These are phyloP conservation scores for Centrocercus urophasianus DNA, from an alignment of 2,113 vertebrate species.

Conservation along the genomic window DNA sequence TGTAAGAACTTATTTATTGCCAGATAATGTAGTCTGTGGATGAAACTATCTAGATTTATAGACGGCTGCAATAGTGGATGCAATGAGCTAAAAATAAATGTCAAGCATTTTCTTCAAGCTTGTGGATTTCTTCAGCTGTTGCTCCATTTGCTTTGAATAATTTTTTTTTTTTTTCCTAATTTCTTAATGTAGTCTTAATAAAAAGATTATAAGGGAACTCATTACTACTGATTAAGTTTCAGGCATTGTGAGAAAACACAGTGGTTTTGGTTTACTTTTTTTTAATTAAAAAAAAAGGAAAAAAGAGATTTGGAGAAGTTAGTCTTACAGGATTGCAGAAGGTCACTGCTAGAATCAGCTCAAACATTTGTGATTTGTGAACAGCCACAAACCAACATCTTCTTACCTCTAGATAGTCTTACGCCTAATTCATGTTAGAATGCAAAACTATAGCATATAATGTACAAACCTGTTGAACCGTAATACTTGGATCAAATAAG, in stretches of 20 bases:
- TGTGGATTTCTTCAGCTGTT: neutral
- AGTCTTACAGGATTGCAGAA: too few relatives aligned
- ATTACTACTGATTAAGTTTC: neutral
- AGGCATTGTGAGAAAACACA: neutral
- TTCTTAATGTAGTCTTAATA: neutral
- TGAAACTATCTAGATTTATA: neutral
- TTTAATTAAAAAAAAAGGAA: neutral
- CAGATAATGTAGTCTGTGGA: neutral
- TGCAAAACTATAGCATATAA: too few relatives aligned
- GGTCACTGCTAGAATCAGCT: too few relatives aligned
- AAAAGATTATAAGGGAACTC: neutral
- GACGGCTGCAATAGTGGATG: neutral
- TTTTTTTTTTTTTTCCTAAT: neutral
- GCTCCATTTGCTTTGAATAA: neutral
- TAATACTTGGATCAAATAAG: too few relatives aligned
- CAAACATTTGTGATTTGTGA: too few relatives aligned
- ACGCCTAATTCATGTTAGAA: too few relatives aligned
- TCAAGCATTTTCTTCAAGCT: neutral
- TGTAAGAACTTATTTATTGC: neutral
- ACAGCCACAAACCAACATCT: too few relatives aligned
- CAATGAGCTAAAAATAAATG: neutral
- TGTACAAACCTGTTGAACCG: too few relatives aligned
- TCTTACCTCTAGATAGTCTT: too few relatives aligned
- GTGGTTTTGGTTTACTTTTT: neutral
- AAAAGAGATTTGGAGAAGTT: too few relatives aligned